Evolutionary conservation across 2,888 invertebrate genomes (phyloP).

Genomic region (Chymomyza caudatula): DNA sequence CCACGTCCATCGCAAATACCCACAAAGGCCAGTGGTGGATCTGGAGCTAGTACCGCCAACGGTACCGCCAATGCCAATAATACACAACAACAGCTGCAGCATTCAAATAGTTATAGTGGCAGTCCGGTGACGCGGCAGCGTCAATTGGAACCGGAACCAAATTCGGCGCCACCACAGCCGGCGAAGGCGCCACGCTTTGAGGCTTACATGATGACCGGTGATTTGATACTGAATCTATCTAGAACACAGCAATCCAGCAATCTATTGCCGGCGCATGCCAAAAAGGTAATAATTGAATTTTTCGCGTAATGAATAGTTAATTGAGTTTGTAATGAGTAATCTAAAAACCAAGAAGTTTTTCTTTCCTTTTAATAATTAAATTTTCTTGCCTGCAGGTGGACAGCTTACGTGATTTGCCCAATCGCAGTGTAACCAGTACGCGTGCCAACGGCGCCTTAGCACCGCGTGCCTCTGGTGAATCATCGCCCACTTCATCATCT

Average conservation of each 20-base stretch:
- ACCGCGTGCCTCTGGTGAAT: constrained; percentile 78
- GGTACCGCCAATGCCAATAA: constrained; percentile 20
- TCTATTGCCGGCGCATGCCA: constrained; percentile 80
- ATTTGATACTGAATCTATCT: constrained; percentile 95
- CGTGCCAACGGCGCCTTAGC: constrained; percentile 77
- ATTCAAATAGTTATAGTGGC: constrained; percentile 70
- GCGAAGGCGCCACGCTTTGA: constrained; percentile 83
- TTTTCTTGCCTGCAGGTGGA: constrained; percentile 66
- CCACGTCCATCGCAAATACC: constrained; percentile 77
- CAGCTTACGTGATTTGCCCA: constrained; percentile 77
- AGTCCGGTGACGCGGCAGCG: constrained; percentile 59
- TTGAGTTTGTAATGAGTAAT: too few relatives aligned
- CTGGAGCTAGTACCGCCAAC: constrained; percentile 31
- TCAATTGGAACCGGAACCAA: constrained; percentile 64
- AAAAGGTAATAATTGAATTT: constrained; percentile 68
- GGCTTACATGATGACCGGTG: constrained; percentile 98
- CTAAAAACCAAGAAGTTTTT: too few relatives aligned
- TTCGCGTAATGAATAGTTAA: neutral
- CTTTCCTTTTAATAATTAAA: neutral
- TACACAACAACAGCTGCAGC: constrained; percentile 43
- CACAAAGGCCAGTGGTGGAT: constrained; percentile 71
- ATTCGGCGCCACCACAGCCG: constrained; percentile 75
- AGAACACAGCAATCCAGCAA: constrained; percentile 85
- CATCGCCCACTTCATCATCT: constrained; percentile 78
- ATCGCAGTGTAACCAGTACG: constrained; percentile 58